phyloP scores from a whole-genome alignment of 2,888 invertebrate species.

The Chrysotoxum bicinctum region DNA sequence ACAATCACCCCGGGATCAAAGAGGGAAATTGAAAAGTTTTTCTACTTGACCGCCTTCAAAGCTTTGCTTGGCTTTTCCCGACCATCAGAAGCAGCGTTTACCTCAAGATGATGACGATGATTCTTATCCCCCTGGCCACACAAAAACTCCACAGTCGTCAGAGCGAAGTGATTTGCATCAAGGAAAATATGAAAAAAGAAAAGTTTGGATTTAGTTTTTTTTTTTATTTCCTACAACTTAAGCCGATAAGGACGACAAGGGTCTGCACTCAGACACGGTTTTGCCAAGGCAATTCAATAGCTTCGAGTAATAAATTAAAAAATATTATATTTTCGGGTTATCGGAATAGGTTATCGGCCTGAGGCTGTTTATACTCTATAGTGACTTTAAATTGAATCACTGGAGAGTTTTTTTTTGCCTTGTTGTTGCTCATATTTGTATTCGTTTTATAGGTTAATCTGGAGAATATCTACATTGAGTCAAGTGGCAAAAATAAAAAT shows the following conservation, averaged over 20 bases:
- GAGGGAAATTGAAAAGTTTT: conserved; percentile 71
- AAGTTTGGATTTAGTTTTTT: neutral
- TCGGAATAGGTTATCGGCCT: conserved; percentile 56
- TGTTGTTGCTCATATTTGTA: neutral
- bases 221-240: conserved; percentile 32
- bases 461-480: neutral
- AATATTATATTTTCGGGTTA: conserved; percentile 56
- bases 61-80: conserved; percentile 22
- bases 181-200: conserved; percentile 23
- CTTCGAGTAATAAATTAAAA: conserved; percentile 47
- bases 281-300: conserved; percentile 42
- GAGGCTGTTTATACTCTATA: conserved; percentile 19
- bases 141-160: neutral
- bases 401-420: neutral
- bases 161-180: conserved; percentile 39
- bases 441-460: conserved; percentile 29
- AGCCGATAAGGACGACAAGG: conserved; percentile 55
- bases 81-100: conserved; percentile 25
- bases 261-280: conserved; percentile 40
- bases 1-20: conserved; percentile 63
- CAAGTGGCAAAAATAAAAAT: conserved; percentile 8
- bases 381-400: conserved; percentile 35
- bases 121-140: neutral
- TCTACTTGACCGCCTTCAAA: conserved; percentile 70
- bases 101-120: conserved; percentile 45